Percentiles rank a stretch among this genome's conserved stretches.
Evolutionary conservation across 2,888 invertebrate genomes (phyloP).

Genomic region (Myopa testacea): DNA sequence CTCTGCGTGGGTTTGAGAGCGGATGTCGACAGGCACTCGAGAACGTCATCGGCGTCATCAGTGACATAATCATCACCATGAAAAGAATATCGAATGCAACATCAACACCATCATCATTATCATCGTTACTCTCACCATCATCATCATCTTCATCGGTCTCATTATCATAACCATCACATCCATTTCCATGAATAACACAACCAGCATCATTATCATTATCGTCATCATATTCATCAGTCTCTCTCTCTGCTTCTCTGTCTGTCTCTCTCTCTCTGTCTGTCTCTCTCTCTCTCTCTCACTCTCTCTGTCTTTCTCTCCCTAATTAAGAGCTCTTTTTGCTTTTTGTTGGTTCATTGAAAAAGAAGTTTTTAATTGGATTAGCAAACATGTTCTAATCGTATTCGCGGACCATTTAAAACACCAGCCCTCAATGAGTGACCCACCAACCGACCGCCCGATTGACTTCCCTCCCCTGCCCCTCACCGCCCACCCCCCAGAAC

Average conservation of each 20-base stretch:
- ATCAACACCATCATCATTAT: background rate
- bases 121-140: background rate
- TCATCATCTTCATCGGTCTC: no score
- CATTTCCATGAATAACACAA: no score
- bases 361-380: conserved; percentile 14
- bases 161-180: no score
- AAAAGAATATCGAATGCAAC: background rate
- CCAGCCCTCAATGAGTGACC: background rate
- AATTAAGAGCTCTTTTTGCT: background rate
- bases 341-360: background rate
- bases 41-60: no score
- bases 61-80: background rate
- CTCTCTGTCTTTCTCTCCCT: no score
- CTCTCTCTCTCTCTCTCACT: no score
- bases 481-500: background rate
- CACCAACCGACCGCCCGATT: background rate
- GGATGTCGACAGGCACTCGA: no score
- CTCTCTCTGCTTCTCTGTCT: no score
- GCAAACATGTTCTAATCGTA: conserved; percentile 7
- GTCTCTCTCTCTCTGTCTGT: no score
- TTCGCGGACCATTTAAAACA: background rate
- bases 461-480: no score
- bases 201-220: background rate
- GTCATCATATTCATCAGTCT: background rate
- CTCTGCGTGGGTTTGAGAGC: no score